Conservation (phyloP, 2,888 invertebrate genomes). For the Drosophila siamana region DNA sequence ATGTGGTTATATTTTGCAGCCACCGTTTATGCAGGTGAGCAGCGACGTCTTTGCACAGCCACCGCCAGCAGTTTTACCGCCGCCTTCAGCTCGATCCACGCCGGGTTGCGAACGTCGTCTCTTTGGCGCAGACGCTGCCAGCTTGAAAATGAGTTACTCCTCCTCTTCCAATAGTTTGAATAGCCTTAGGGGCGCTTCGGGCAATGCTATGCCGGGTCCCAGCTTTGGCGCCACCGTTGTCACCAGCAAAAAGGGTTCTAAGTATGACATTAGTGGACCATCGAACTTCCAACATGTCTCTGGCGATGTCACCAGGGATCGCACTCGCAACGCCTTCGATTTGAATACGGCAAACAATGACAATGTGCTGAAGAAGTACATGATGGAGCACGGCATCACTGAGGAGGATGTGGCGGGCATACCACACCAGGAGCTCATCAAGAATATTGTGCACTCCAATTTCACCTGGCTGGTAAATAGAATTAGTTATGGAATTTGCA, state of each 20-base stretch:
- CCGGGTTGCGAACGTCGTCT: constrained; percentile 41
- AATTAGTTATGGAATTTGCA: not conserved
- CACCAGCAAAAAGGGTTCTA: constrained; percentile 72
- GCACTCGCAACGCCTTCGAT: constrained; percentile 82
- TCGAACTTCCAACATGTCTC: constrained; percentile 77
- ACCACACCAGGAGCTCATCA: constrained; percentile 72
- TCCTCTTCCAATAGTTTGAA: constrained; percentile 69
- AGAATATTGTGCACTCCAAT: constrained; percentile 78
- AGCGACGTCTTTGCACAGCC: constrained; percentile 64
- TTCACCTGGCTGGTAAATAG: constrained; percentile 75
- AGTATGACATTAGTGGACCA: constrained; percentile 79
- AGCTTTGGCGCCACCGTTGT: constrained; percentile 66
- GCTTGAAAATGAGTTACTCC: constrained; percentile 64
- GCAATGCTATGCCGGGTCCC: constrained; percentile 63
- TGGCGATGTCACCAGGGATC: constrained; percentile 80
- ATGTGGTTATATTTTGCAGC: constrained; percentile 52
- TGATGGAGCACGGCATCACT: constrained; percentile 79
- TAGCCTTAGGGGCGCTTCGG: constrained; percentile 52
- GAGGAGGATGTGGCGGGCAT: constrained; percentile 78
- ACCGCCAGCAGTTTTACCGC: constrained; percentile 68
- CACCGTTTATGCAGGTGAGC: constrained; percentile 71
- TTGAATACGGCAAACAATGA: constrained; percentile 66
- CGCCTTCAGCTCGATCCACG: constrained; percentile 47
- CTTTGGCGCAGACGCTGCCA: constrained; percentile 26
- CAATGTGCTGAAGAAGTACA: constrained; percentile 79